phyloP scores from a whole-genome alignment of 2,113 vertebrate genomes.

The Maylandia zebra region DNA sequence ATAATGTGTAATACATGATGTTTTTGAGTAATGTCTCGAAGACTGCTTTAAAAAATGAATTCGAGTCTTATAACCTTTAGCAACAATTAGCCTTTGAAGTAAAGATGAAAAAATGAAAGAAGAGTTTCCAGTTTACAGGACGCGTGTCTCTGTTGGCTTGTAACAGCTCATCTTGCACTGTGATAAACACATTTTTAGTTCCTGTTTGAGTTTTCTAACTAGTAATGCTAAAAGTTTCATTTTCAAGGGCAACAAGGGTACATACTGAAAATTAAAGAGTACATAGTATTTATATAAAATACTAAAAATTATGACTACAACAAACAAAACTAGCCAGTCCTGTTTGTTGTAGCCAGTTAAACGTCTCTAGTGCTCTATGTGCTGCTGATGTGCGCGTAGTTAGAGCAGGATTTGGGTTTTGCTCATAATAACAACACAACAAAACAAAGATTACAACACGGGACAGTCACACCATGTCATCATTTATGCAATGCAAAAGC shows the following conservation, averaged over 20 bases:
- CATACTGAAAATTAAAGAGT: neutral
- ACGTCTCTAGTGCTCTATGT: neutral
- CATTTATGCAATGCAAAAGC: neutral
- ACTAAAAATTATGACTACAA: neutral
- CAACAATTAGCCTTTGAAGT: neutral
- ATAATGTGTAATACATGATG: neutral
- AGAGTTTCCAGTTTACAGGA: neutral
- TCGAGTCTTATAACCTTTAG: neutral
- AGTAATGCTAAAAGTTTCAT: accelerated
- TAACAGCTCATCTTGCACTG: accelerated
- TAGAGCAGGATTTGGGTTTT: neutral
- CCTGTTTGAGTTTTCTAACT: neutral
- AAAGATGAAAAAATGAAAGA: neutral
- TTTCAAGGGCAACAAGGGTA: neutral
- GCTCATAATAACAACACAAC: neutral
- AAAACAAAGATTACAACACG: neutral
- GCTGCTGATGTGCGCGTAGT: neutral
- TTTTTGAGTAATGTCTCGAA: neutral
- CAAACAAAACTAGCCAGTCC: neutral
- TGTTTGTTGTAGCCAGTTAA: neutral
- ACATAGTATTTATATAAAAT: neutral
- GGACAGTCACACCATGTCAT: accelerated
- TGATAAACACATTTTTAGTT: neutral
- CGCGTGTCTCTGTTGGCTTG: neutral
- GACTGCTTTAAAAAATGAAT: neutral